phyloP scores from a whole-genome alignment of 2,113 vertebrate species.

The Ailurus styani region DNA sequence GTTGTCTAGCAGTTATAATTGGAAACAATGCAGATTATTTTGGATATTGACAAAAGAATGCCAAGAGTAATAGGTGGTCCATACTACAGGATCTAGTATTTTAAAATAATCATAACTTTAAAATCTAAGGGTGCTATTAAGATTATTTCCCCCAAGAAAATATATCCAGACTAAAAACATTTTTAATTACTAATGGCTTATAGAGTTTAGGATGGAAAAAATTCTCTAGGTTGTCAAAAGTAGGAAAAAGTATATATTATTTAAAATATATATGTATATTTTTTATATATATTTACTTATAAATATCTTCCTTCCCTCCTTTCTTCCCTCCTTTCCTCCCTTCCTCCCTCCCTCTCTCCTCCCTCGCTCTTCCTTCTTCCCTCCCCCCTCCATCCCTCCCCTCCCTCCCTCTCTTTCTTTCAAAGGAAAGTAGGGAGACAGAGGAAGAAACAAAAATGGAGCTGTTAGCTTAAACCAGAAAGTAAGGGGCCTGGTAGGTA shows the following conservation, averaged over 20 bases:
- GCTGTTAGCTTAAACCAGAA: background rate
- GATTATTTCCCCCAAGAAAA: background rate
- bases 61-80: background rate
- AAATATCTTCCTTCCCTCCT: too few relatives aligned
- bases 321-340: too few relatives aligned
- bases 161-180: background rate
- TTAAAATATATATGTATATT: background rate
- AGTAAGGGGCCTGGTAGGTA: background rate
- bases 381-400: too few relatives aligned
- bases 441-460: background rate
- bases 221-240: background rate
- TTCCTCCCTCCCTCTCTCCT: too few relatives aligned
- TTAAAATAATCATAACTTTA: background rate
- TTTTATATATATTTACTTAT: too few relatives aligned
- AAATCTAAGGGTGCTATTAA: background rate
- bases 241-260: background rate
- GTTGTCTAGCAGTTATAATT: background rate
- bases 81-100: background rate
- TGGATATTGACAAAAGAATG: background rate
- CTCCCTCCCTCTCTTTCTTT: too few relatives aligned
- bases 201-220: background rate
- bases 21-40: background rate
- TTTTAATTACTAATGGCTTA: background rate
- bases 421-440: background rate
- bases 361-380: too few relatives aligned